phyloP scores from a whole-genome alignment of 35 echinoderm and acorn worm genomes.

The Nesometra sesokonis region DNA sequence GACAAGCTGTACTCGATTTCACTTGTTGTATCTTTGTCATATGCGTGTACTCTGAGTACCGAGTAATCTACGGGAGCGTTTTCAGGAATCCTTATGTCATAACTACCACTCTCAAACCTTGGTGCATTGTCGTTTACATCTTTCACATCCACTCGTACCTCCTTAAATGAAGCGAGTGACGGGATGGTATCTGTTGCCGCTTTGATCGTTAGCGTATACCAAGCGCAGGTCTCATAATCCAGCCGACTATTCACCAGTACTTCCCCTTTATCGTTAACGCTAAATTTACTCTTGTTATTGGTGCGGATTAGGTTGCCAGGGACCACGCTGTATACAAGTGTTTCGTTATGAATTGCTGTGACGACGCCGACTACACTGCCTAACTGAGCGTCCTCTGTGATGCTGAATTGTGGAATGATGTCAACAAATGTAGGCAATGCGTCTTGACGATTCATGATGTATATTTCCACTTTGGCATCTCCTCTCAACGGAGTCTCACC shows the following conservation, averaged over 20 bases:
- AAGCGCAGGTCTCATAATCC: conserved; percentile 66
- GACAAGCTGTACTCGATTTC: conserved; percentile 53
- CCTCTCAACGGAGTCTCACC: conserved; percentile 34
- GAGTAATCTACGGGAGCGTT: conserved; percentile 34
- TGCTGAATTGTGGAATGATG: conserved; percentile 37
- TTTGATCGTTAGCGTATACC: conserved; percentile 77
- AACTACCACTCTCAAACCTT: conserved; percentile 46
- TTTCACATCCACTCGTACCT: conserved; percentile 51
- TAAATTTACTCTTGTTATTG: conserved; percentile 66
- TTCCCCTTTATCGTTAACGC: conserved; percentile 56
- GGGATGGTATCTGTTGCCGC: conserved; percentile 39
- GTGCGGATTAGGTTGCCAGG: conserved; percentile 62
- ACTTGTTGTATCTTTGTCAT: conserved; percentile 35
- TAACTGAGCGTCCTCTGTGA: conserved; percentile 47
- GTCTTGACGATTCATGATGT: conserved; percentile 32
- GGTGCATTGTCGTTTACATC: conserved; percentile 93
- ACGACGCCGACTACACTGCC: conserved; percentile 60
- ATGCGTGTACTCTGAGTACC: conserved; percentile 66
- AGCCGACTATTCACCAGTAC: conserved; percentile 52
- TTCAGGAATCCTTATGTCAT: conserved; percentile 59
- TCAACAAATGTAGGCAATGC: conserved; percentile 50
- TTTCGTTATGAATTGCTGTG: conserved; percentile 27
- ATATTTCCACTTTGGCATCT: conserved; percentile 53
- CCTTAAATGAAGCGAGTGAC: conserved; percentile 35
- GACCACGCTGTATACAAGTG: conserved; percentile 48